phyloP scores from a whole-genome alignment of 2,888 invertebrate species.

The Chouioia cunea region DNA sequence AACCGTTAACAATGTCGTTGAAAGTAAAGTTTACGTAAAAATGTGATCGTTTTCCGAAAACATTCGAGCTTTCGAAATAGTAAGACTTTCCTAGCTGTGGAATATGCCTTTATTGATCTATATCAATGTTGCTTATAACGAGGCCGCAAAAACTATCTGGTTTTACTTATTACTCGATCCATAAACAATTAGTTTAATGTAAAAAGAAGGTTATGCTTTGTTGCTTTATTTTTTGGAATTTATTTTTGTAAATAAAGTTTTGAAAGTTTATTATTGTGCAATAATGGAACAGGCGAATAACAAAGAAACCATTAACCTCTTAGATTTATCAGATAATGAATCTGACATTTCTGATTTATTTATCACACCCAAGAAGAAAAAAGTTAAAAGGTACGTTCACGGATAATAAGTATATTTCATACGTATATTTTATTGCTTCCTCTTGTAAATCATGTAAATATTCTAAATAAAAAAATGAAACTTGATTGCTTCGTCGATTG shows the following conservation, averaged over 20 bases:
- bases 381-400: constrained; percentile 71
- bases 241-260: no score
- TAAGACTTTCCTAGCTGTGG: neutral
- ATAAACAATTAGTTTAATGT: constrained; percentile 8
- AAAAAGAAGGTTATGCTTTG: constrained; percentile 29
- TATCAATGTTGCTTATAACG: neutral
- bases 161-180: constrained; percentile 25
- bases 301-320: constrained; percentile 76
- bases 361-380: constrained; percentile 72
- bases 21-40: no score
- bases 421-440: no score
- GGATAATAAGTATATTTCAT: neutral
- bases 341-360: constrained; percentile 75
- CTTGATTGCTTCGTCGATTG: no score
- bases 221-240: constrained; percentile 29
- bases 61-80: constrained; percentile 3
- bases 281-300: constrained; percentile 66
- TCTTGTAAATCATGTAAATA: neutral
- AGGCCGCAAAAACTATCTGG: constrained; percentile 18
- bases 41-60: no score
- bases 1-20: no score
- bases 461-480: neutral
- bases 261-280: constrained; percentile 2
- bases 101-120: constrained; percentile 5
- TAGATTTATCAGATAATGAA: constrained; percentile 75